Conservation (phyloP, 2,888 invertebrate genomes). For the Malacosoma neustria region DNA sequence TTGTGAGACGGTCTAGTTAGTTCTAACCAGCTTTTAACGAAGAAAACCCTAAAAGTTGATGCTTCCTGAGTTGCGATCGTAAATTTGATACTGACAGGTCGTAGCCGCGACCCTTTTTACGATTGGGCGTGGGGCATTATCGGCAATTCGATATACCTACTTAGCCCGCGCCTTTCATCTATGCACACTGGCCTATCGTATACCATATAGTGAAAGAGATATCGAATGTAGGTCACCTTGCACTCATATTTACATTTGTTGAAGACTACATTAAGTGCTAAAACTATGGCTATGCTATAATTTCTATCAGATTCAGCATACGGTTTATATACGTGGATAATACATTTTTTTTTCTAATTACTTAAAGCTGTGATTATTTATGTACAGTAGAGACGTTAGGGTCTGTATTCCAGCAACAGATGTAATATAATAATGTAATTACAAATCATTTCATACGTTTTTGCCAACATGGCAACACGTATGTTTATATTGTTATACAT, state of each 20-base stretch:
- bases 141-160: conserved; percentile 9
- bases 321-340: too few relatives aligned
- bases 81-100: conserved; percentile 13
- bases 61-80: conserved; percentile 4
- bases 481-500: too few relatives aligned
- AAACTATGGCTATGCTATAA: too few relatives aligned
- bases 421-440: too few relatives aligned
- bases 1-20: not conserved
- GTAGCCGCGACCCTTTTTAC: conserved; percentile 13
- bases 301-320: too few relatives aligned
- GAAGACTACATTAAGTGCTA: not conserved
- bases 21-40: not conserved
- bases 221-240: not conserved
- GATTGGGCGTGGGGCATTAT: conserved; percentile 12
- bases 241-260: not conserved
- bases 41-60: not conserved
- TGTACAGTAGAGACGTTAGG: too few relatives aligned
- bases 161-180: not conserved
- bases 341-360: too few relatives aligned
- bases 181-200: not conserved
- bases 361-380: too few relatives aligned
- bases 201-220: not conserved
- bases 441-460: too few relatives aligned
- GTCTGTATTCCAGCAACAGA: too few relatives aligned
- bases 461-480: too few relatives aligned